These are phyloP conservation scores for Watsonalla binaria DNA, from an alignment of 2,888 invertebrate species.

Conservation along the genomic window DNA sequence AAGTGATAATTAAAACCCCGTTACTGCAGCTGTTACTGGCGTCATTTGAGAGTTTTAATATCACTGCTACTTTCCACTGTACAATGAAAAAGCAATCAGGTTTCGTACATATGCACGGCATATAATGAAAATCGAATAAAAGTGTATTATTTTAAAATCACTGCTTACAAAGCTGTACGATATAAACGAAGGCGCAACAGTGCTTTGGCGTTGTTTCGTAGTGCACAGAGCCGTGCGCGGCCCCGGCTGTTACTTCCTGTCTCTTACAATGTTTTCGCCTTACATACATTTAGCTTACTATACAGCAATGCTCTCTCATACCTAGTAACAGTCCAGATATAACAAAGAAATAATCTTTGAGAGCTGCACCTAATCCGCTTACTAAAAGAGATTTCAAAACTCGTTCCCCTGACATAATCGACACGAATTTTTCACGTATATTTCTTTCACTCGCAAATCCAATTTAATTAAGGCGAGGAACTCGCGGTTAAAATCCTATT, in stretches of 20 bases:
- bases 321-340: slow-evolving; percentile 29
- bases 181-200: not conserved
- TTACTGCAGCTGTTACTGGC: slow-evolving; percentile 69
- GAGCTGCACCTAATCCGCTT: slow-evolving; percentile 56
- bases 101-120: slow-evolving; percentile 28
- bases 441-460: slow-evolving; percentile 77
- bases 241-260: slow-evolving; percentile 62
- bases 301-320: slow-evolving; percentile 23
- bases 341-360: slow-evolving; percentile 43
- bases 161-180: not conserved
- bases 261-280: slow-evolving; percentile 23
- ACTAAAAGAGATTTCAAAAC: slow-evolving; percentile 62
- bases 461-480: slow-evolving; percentile 78
- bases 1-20: slow-evolving; percentile 74
- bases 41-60: slow-evolving; percentile 62
- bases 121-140: not conserved
- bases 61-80: slow-evolving; percentile 39
- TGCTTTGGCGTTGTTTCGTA: slow-evolving; percentile 9
- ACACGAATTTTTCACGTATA: slow-evolving; percentile 76
- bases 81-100: slow-evolving; percentile 50
- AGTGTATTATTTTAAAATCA: not conserved
- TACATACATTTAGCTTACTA: slow-evolving; percentile 23
- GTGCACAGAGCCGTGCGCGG: slow-evolving; percentile 20
- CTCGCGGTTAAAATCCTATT: slow-evolving; percentile 78
- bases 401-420: slow-evolving; percentile 71